Evolutionary conservation across 2,888 invertebrate genomes (phyloP).

Genomic region (Nematopogon swammerdamellus): DNA sequence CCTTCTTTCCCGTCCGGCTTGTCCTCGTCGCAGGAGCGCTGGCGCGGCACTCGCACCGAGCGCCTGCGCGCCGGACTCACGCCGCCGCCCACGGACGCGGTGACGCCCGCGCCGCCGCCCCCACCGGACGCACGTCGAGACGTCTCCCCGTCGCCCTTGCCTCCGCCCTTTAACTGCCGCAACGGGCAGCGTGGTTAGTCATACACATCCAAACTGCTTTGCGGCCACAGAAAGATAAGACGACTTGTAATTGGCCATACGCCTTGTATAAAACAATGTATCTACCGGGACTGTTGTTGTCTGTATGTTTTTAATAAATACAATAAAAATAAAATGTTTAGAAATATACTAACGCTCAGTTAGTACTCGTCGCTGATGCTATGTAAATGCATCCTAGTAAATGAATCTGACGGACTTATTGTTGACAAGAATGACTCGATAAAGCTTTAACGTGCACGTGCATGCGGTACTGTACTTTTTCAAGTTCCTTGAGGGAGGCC

Average conservation of each 20-base stretch:
- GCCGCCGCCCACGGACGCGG: constrained; percentile 1
- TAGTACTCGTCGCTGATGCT: too few relatives aligned
- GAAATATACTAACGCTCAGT: too few relatives aligned
- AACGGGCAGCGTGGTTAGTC: constrained; percentile 47
- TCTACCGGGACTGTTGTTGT: too few relatives aligned
- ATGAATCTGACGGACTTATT: too few relatives aligned
- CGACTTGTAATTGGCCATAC: too few relatives aligned
- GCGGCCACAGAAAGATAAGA: too few relatives aligned
- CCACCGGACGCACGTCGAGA: constrained; percentile 51
- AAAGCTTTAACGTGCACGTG: too few relatives aligned
- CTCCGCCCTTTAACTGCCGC: constrained; percentile 66
- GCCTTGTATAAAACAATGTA: too few relatives aligned
- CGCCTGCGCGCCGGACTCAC: constrained; percentile 45
- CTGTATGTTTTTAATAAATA: too few relatives aligned
- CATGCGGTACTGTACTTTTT: constrained; percentile 72
- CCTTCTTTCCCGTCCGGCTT: constrained; percentile 18
- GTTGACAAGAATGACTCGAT: too few relatives aligned
- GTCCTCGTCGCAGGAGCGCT: constrained; percentile 85
- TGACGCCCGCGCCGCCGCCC: constrained; percentile 56
- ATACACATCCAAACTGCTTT: constrained; percentile 5
- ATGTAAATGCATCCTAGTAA: too few relatives aligned
- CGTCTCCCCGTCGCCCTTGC: constrained; percentile 55
- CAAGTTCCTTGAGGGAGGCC: constrained; percentile 82
- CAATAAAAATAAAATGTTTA: too few relatives aligned
- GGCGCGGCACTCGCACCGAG: constrained; percentile 61